Evolutionary conservation across 2,888 invertebrate species (phyloP).

Genomic region (Calliopum simillimum): DNA sequence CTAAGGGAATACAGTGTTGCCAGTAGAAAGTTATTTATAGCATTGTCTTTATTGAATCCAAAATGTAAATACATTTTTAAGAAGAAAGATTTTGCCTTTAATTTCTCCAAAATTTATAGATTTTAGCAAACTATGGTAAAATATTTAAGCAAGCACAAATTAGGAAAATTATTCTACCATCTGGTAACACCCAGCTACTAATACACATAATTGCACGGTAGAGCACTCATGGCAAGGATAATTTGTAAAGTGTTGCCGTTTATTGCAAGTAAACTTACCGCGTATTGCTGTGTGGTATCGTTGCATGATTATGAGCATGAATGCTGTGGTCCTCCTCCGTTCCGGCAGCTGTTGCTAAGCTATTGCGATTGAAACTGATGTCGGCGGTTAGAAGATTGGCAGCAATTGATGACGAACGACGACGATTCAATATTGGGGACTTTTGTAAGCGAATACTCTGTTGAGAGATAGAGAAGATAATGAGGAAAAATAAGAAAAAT

Average conservation of each 20-base stretch:
- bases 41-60: no score
- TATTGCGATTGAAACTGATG: constrained; percentile 50
- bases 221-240: no score
- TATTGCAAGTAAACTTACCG: constrained; percentile 53
- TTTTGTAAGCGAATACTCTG: constrained; percentile 57
- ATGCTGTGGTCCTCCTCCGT: constrained; percentile 34
- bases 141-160: no score
- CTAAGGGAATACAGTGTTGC: no score
- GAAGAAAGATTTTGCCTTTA: no score
- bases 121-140: no score
- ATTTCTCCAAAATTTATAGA: no score
- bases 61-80: no score
- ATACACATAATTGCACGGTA: no score
- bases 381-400: constrained; percentile 60
- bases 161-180: no score
- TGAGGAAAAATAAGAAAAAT: background rate
- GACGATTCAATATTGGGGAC: constrained; percentile 61
- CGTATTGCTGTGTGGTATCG: constrained; percentile 52
- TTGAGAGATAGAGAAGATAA: constrained; percentile 20
- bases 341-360: constrained; percentile 42
- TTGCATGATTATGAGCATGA: constrained; percentile 45
- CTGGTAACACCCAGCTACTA: no score
- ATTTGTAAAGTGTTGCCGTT: background rate
- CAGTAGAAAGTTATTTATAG: no score
- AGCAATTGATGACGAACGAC: constrained; percentile 65